These are phyloP conservation scores for Dryobotodes eremita DNA, from an alignment of 2,888 invertebrate species.

Conservation along the genomic window DNA sequence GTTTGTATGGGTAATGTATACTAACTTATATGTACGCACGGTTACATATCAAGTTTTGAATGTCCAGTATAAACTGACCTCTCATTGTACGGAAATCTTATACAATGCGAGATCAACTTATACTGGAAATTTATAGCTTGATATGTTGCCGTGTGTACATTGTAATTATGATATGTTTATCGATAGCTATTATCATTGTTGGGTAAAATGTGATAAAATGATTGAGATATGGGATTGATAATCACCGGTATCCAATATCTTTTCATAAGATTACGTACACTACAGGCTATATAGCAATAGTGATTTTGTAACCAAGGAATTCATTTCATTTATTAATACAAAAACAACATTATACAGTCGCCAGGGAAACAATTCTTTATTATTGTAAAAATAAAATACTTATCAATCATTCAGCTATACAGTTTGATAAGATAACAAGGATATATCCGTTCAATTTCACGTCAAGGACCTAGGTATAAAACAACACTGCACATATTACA, in stretches of 20 bases:
- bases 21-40: neutral
- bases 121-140: too few species aligned
- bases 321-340: neutral
- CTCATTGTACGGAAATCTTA: too few species aligned
- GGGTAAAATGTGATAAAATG: slow-evolving; percentile 1
- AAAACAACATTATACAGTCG: slow-evolving; percentile 15
- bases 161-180: slow-evolving; percentile 9
- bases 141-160: neutral
- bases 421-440: slow-evolving; percentile 7
- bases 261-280: neutral
- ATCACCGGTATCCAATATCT: neutral
- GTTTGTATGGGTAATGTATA: neutral
- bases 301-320: neutral
- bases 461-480: neutral
- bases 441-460: slow-evolving; percentile 1
- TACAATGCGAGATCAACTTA: too few species aligned
- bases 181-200: slow-evolving; percentile 2
- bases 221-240: slow-evolving; percentile 8
- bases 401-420: neutral
- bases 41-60: too few species aligned
- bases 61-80: too few species aligned
- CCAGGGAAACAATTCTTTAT: slow-evolving; percentile 7
- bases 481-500: slow-evolving; percentile 9
- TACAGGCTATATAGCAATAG: neutral
- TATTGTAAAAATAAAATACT: slow-evolving; percentile 14